Base-by-base conservation (phyloP, 2,113 vertebrate genomes). In the Brachionichthys hirsutus region DNA sequence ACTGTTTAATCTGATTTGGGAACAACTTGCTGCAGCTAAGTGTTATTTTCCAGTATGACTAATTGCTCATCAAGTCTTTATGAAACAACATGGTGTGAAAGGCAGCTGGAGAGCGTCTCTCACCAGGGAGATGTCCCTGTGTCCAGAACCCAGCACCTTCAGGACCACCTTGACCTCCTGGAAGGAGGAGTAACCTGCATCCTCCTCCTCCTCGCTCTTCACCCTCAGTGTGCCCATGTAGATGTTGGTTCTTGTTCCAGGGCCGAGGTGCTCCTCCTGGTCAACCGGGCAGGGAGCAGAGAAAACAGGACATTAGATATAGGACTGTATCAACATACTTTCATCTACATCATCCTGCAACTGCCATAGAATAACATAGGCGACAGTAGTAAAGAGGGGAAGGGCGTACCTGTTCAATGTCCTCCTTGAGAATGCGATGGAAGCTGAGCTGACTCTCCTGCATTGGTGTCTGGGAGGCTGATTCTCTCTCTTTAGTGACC, bases 41-140 rank as follows among this genome's bases (percentile, higher is more conserved):
- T 38, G 1, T 38, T 10, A 38, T 38, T 46, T 36, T 40, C 11
- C 24, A 30, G 24, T 30, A 6, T 30, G 4, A 1, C 24, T 30
- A 30, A 30, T 30, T 30, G 24, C 24, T 38, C 36, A 35, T 35
- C 34, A 10, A 24, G n/a, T 51, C 16, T 1, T 35, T 45, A 17
- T 24, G 10, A 16, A 2, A 50, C 20, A 2, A 16, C n/a, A 11
- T 45, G 34, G 1, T 24, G 15, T 15, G 18, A 5, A 30, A 16
- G 1, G 22, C 4, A 14, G 19, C 54, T 16, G 30, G 12, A 38
- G n/a, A 35, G 6, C 6, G 36, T 11, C 4, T 68, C 95, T 92
- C 85, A 92, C 97, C 94, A 98, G 77, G 69, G 97, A 98, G 48
- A 98, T 98, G 78, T 98, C 95, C 74, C 95, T 93, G 89, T 99